Base-by-base conservation (phyloP, 35 echinoderm and acorn worm species). In the Amphiura filiformis region DNA sequence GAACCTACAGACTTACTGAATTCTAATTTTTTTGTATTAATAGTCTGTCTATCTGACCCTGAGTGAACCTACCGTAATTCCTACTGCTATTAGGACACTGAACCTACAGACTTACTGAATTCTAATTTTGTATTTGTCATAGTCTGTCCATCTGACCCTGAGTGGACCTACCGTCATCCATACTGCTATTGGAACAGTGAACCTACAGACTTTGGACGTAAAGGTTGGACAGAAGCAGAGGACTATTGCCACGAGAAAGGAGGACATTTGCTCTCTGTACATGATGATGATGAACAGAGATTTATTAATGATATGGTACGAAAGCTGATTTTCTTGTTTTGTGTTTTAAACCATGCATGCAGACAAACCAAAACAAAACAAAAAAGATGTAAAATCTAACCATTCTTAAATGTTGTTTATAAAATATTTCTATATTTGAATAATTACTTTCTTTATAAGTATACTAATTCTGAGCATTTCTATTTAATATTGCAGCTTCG, bases 201-300 rank as follows among this genome's bases (percentile, higher is more conserved):
- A 31, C 20, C 34, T 9, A 38, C 39, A 11, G 41, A 84, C 32
- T 38, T 36, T 23, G 61, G 61, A 26, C 83, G 75, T 32, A 78
- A 52, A 37, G 76, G 87, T 39, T 93, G 87, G 87, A 36, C 64
- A 30, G 41, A 89, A 26, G 92, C 92, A 2, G 92, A 93, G 49
- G 83, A 84, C 23, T 85, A 31, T 76, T 93, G 92, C 77, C 80
- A 81, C 4, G 52, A 86, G n/a, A 39, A 85, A n/a, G 92, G 92
- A 56, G 92, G 92, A 35, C 87, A 93, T 65, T 49, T 93, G 52
- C 77, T 77, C 2, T 93, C 92, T 56, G 86, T 93, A 36, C 82
- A 80, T 38, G 80, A 76, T 47, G 78, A 84, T 13, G 38, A 89
- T 34, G 92, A 93, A 37, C 83, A 93, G 26, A 41, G 49, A 1